A percentile compares a stretch with the other conserved stretches of the same genome.
These are phyloP conservation scores for Verasper variegatus DNA, from an alignment of 2,113 vertebrate genomes.

Conservation along the genomic window DNA sequence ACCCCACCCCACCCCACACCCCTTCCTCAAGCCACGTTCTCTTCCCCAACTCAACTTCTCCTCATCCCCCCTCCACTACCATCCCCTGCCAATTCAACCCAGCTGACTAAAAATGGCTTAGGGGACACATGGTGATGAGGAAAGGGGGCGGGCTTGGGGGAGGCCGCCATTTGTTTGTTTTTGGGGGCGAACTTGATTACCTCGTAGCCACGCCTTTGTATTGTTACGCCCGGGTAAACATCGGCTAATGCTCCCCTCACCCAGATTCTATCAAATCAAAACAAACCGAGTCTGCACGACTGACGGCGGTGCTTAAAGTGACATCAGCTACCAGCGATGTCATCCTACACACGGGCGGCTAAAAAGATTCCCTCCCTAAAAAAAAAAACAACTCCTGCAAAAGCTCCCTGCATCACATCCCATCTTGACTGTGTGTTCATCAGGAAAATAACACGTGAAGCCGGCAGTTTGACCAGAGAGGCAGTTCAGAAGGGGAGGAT, in stretches of 20 bases:
- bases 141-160: neutral
- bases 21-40: neutral
- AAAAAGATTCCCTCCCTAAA: too few species aligned
- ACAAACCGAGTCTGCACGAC: conserved; percentile 52
- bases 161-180: conserved; percentile 64
- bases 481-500: conserved; percentile 59
- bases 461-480: conserved; percentile 24
- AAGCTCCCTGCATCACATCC: too few species aligned
- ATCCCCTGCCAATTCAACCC: conserved; percentile 53
- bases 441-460: conserved; percentile 17
- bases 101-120: conserved; percentile 70
- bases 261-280: conserved; percentile 66
- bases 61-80: neutral
- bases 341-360: too few species aligned
- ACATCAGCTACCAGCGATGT: conserved; percentile 31
- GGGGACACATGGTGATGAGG: conserved; percentile 16
- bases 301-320: conserved; percentile 14
- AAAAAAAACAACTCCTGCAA: too few species aligned
- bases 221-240: conserved; percentile 56
- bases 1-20: neutral
- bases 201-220: conserved; percentile 61
- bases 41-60: neutral
- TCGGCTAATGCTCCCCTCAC: conserved; percentile 57
- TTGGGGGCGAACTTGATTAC: conserved; percentile 58
- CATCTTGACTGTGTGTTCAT: too few species aligned